These are phyloP conservation scores for Istiophorus platypterus DNA, from an alignment of 2,113 vertebrate genomes.

Conservation along the genomic window DNA sequence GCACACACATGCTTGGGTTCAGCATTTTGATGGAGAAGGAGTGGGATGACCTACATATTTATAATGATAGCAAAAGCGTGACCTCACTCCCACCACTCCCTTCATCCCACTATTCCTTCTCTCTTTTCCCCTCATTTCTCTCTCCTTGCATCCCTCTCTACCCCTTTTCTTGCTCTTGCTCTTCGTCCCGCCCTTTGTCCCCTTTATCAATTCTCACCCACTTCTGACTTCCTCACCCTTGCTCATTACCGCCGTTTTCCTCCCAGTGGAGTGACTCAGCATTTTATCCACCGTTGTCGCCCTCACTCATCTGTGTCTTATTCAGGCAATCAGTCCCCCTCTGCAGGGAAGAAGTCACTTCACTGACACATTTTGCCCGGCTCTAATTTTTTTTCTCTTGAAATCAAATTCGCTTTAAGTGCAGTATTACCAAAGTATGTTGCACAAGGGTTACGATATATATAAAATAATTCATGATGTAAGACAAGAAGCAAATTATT, in stretches of 20 bases:
- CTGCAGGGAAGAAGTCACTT: slow-evolving; percentile 13
- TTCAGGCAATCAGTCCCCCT: slow-evolving; percentile 26
- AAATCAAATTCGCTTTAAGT: not conserved
- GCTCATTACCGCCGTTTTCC: slow-evolving; percentile 50
- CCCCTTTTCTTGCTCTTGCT: slow-evolving; percentile 3
- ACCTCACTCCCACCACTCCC: slow-evolving; percentile 52
- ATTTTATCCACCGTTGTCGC: slow-evolving; percentile 32
- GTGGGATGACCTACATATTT: slow-evolving; percentile 60
- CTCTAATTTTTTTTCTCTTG: not conserved
- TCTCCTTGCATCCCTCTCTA: slow-evolving; percentile 8
- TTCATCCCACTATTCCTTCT: slow-evolving; percentile 2
- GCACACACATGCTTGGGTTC: not conserved
- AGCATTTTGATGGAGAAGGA: no score
- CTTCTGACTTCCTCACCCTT: slow-evolving; percentile 32
- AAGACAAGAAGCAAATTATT: not conserved
- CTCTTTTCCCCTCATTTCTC: slow-evolving; percentile 15
- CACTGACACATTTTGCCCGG: not conserved
- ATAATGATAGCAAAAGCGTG: slow-evolving; percentile 49
- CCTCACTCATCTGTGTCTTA: slow-evolving; percentile 50
- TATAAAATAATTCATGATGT: not conserved
- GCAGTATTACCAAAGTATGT: not conserved
- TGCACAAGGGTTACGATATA: not conserved
- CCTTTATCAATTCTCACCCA: slow-evolving; percentile 26
- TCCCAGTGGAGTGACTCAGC: slow-evolving; percentile 59
- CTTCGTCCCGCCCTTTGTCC: not conserved